phyloP scores from a whole-genome alignment of 2,888 invertebrate genomes.

The Branchipolynoe longqiensis region DNA sequence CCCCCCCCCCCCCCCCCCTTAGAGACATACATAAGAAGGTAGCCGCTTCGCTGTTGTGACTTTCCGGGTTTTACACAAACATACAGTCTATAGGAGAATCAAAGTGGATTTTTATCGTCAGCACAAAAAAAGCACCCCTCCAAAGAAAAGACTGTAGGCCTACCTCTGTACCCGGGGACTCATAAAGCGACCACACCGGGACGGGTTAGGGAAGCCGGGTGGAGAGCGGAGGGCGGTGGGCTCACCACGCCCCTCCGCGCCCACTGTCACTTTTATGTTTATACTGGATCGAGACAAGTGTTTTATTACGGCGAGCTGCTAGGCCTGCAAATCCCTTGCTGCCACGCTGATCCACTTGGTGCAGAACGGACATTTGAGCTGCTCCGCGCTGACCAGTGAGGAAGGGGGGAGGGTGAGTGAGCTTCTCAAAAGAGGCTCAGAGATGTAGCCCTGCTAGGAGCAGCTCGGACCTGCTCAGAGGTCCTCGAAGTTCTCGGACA shows the following conservation, averaged over 20 bases:
- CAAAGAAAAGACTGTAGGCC: neutral
- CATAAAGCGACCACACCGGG: constrained; percentile 36
- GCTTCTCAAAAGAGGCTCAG: no score
- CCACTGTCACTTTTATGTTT: constrained; percentile 49
- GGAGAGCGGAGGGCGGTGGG: neutral
- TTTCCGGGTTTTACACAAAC: no score
- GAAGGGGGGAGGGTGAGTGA: no score
- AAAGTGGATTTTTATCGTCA: neutral
- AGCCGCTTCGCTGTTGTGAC: no score
- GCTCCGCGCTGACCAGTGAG: constrained; percentile 29
- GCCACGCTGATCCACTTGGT: constrained; percentile 28
- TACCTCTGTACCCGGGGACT: constrained; percentile 30
- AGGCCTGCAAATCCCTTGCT: neutral
- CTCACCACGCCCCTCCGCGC: constrained; percentile 11
- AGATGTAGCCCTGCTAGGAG: no score
- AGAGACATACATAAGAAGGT: no score
- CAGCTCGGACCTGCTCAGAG: neutral
- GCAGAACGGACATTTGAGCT: constrained; percentile 52
- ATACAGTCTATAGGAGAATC: neutral
- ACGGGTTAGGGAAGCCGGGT: constrained; percentile 10
- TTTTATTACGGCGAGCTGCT: constrained; percentile 35
- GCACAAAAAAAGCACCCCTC: neutral
- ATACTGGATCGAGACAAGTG: constrained; percentile 43
- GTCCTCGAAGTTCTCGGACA: no score
- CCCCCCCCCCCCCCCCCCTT: no score